A percentile compares a stretch with the other conserved stretches of the same genome.
Conservation (phyloP, 2,113 vertebrate genomes). For the Stigmatopora nigra region DNA sequence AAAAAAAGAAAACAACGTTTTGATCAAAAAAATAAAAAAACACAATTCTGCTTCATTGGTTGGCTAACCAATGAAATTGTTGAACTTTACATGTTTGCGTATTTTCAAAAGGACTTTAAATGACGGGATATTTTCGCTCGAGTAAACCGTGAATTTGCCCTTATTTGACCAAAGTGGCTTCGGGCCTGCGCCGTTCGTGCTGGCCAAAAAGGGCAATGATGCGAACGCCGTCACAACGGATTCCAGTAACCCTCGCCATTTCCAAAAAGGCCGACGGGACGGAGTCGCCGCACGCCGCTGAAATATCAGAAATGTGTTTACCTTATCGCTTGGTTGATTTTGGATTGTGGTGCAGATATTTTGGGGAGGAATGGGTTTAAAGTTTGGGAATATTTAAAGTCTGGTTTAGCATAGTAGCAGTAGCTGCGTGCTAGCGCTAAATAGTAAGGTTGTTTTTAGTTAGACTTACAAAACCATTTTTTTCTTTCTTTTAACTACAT, state of each 20-base stretch:
- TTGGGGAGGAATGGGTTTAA: too few species aligned
- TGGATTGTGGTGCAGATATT: too few species aligned
- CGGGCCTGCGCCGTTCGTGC: slow-evolving; percentile 35
- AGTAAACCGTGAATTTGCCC: slow-evolving; percentile 8
- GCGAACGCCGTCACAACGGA: slow-evolving; percentile 38
- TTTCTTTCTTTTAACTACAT: too few species aligned
- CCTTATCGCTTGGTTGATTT: too few species aligned
- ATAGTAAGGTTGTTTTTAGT: too few species aligned
- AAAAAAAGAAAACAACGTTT: slow-evolving; percentile 14
- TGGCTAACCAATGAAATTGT: not conserved
- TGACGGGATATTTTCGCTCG: slow-evolving; percentile 26
- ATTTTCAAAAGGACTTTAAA: not conserved
- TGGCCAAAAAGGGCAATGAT: slow-evolving; percentile 50
- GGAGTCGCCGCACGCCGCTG: not conserved
- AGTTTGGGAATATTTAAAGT: too few species aligned
- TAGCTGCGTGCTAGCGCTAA: too few species aligned
- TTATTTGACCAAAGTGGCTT: slow-evolving; percentile 40
- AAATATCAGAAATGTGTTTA: too few species aligned
- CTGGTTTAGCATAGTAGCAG: too few species aligned
- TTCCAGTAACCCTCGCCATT: slow-evolving; percentile 25
- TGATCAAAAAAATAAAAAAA: not conserved
- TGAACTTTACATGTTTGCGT: not conserved
- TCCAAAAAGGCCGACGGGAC: not conserved
- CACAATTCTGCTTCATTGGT: not conserved
- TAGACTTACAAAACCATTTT: too few species aligned